Percentiles rank a stretch among this genome's conserved stretches.
Evolutionary conservation across 2,113 vertebrate genomes (phyloP).

Genomic region (Pterophyllum scalare): DNA sequence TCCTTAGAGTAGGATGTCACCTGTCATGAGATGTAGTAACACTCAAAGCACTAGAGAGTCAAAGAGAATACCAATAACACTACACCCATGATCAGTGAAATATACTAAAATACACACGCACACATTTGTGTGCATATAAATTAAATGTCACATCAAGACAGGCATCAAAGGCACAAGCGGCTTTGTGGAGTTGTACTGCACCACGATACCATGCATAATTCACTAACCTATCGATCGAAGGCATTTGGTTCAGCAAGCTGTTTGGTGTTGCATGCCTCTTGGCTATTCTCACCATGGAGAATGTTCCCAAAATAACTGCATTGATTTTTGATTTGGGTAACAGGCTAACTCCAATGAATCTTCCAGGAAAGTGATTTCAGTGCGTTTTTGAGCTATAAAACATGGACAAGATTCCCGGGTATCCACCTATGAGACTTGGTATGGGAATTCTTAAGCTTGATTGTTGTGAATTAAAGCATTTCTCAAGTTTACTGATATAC

Average conservation of each 20-base stretch:
- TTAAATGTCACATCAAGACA: constrained; percentile 37
- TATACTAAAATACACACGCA: constrained; percentile 9
- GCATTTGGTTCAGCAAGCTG: constrained; percentile 66
- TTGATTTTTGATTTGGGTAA: constrained; percentile 71
- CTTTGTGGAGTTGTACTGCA: constrained; percentile 54
- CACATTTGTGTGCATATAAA: constrained; percentile 13
- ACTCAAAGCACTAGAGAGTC: constrained; percentile 2
- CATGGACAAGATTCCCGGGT: not conserved
- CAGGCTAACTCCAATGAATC: constrained; percentile 47
- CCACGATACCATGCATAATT: constrained; percentile 68
- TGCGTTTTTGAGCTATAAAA: constrained; percentile 20
- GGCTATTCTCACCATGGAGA: constrained; percentile 53
- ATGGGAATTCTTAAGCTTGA: not conserved
- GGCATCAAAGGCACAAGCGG: constrained; percentile 30
- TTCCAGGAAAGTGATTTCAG: constrained; percentile 50
- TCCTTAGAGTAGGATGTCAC: not conserved
- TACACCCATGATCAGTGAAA: not conserved
- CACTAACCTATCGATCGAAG: constrained; percentile 65
- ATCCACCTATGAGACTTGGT: not conserved
- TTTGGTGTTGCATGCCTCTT: constrained; percentile 40
- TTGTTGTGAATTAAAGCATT: not conserved
- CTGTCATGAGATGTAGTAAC: constrained; percentile 10
- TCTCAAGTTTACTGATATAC: not conserved
- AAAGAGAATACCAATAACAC: constrained; percentile 2
- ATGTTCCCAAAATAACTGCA: constrained; percentile 66